Conservation (phyloP, 2,888 invertebrate genomes). For the Barypeithes pellucidus region DNA sequence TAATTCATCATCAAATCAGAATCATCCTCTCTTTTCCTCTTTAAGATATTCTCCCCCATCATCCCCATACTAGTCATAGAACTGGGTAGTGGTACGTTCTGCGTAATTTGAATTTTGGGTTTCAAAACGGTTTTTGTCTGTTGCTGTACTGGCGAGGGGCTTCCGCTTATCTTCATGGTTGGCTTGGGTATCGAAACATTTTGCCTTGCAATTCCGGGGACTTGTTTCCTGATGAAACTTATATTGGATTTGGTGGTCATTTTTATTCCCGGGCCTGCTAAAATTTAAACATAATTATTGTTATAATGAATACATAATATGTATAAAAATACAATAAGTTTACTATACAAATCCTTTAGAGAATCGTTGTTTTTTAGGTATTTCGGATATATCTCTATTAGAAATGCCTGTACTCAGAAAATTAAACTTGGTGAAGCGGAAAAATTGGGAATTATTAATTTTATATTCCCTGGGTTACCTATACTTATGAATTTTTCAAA, state of each 20-base stretch:
- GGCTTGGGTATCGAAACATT: constrained; percentile 84
- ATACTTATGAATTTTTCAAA: too few relatives aligned
- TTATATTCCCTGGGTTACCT: too few relatives aligned
- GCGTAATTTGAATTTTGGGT: constrained; percentile 69
- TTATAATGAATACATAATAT: too few relatives aligned
- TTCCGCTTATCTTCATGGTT: constrained; percentile 77
- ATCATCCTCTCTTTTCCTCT: constrained; percentile 81
- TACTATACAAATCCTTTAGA: too few relatives aligned
- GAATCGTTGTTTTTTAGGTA: too few relatives aligned
- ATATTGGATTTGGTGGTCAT: constrained; percentile 71
- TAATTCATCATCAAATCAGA: constrained; percentile 39
- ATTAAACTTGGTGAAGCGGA: too few relatives aligned
- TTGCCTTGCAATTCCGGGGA: constrained; percentile 72
- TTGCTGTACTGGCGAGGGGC: constrained; percentile 73
- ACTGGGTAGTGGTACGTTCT: constrained; percentile 60
- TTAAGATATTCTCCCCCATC: constrained; percentile 75
- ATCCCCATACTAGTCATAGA: constrained; percentile 66
- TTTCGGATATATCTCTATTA: too few relatives aligned
- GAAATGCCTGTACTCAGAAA: too few relatives aligned
- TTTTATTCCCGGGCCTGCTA: constrained; percentile 65
- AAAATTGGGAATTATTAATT: too few relatives aligned
- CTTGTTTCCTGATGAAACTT: constrained; percentile 71
- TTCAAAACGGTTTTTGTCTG: constrained; percentile 66
- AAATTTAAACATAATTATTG: too few relatives aligned
- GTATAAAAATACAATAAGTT: too few relatives aligned